These are phyloP conservation scores for Kuschelorhynchus macadamiae DNA, from an alignment of 2,888 invertebrate genomes.

Conservation along the genomic window DNA sequence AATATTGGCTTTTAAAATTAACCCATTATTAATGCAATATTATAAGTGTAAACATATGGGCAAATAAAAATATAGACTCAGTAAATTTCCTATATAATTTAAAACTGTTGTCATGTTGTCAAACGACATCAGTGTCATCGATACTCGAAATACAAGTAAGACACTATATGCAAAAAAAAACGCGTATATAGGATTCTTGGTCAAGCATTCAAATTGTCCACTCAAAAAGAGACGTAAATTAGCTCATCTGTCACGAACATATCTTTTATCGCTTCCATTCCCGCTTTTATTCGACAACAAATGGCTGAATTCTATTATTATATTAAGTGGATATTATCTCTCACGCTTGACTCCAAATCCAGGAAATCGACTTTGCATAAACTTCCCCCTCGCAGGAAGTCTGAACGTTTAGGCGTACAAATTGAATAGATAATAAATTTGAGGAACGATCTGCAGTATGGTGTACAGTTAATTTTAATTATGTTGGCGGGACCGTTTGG, in stretches of 20 bases:
- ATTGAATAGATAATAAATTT: constrained; percentile 50
- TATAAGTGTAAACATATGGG: no score
- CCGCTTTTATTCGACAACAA: constrained; percentile 14
- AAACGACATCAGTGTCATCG: no score
- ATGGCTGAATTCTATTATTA: constrained; percentile 15
- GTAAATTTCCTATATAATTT: no score
- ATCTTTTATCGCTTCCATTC: constrained; percentile 8
- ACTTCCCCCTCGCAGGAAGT: constrained; percentile 43
- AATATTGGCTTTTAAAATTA: no score
- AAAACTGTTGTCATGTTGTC: no score
- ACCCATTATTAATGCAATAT: no score
- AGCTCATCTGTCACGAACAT: constrained; percentile 5
- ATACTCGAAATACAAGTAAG: no score
- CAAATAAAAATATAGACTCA: no score
- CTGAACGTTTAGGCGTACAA: constrained; percentile 46
- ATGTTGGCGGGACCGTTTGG: constrained; percentile 41
- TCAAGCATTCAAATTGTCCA: no score
- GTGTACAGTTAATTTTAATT: constrained; percentile 40
- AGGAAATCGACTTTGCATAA: constrained; percentile 48
- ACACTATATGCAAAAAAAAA: no score
- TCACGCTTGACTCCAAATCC: constrained; percentile 42
- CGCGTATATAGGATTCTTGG: no score
- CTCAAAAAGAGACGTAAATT: no score
- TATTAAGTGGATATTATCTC: constrained; percentile 41
- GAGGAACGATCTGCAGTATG: constrained; percentile 32